These are phyloP conservation scores for Conus ventricosus DNA, from an alignment of 1,140 invertebrate species.

Conservation along the genomic window DNA sequence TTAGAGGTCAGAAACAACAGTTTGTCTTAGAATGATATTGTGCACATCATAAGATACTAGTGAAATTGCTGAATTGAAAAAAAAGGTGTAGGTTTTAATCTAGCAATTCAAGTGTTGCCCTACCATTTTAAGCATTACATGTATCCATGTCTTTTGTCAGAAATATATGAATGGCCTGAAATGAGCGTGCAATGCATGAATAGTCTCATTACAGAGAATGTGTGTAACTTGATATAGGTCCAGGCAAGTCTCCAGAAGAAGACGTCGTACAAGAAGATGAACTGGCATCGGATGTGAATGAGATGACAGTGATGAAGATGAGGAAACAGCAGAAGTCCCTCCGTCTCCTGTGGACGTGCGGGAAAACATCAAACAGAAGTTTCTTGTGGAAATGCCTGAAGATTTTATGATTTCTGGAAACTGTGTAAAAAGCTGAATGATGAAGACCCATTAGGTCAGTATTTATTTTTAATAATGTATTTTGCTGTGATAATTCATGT, in stretches of 20 bases:
- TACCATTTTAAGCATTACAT: too few species aligned
- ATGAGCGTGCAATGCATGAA: not conserved
- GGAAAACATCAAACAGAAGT: slow-evolving; percentile 83
- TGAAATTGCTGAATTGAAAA: too few species aligned
- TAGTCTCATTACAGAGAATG: not conserved
- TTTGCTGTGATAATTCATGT: too few species aligned
- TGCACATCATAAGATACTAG: too few species aligned
- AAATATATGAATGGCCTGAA: too few species aligned
- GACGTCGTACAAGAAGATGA: not conserved
- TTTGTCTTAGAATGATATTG: too few species aligned
- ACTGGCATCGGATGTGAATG: not conserved
- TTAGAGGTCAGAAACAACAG: too few species aligned
- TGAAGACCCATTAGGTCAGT: slow-evolving; percentile 78
- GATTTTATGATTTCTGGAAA: slow-evolving; percentile 90
- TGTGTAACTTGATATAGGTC: not conserved
- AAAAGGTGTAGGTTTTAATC: too few species aligned
- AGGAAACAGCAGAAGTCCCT: slow-evolving; percentile 41
- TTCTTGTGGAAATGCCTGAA: slow-evolving; percentile 89
- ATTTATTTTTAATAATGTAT: not conserved
- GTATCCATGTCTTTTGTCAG: too few species aligned
- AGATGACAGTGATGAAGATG: slow-evolving; percentile 30
- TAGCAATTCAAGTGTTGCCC: too few species aligned
- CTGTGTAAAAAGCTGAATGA: slow-evolving; percentile 83
- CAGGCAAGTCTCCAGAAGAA: not conserved
- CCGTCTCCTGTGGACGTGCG: slow-evolving; percentile 67